Percentiles rank a stretch among this genome's conserved stretches.
Conservation (phyloP, 1,140 invertebrate species). For the Drosophila pectinifera region DNA sequence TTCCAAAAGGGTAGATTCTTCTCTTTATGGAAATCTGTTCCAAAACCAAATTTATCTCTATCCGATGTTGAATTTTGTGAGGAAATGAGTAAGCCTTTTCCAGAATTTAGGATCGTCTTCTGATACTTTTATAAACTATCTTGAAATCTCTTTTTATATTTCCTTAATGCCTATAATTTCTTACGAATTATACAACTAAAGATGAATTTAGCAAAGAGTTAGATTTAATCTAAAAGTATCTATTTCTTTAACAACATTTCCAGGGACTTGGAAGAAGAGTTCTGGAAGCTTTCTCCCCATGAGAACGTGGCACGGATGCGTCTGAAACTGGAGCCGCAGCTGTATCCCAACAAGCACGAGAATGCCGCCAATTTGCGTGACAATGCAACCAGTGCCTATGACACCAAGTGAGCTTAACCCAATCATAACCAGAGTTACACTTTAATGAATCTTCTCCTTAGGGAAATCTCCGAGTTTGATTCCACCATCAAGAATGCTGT, state of each 20-base stretch:
- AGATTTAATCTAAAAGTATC: neutral
- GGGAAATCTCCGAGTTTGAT: conserved; percentile 82
- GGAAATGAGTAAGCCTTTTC: too few species aligned
- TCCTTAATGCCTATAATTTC: neutral
- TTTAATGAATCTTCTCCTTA: neutral
- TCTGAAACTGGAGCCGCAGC: conserved; percentile 87
- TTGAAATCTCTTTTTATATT: too few species aligned
- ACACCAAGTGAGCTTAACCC: conserved; percentile 67
- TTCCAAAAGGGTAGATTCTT: too few species aligned
- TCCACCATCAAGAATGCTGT: conserved; percentile 82
- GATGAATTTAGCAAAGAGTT: neutral
- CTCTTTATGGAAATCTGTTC: too few species aligned
- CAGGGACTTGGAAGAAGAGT: conserved; percentile 75
- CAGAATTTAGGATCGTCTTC: too few species aligned
- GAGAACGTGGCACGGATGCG: conserved; percentile 89
- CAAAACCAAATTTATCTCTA: too few species aligned
- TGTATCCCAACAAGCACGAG: conserved; percentile 87
- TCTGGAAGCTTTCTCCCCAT: conserved; percentile 88
- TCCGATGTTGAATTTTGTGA: too few species aligned
- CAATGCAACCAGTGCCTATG: conserved; percentile 85
- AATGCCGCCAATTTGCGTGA: conserved; percentile 88
- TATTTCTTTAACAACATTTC: conserved; percentile 14
- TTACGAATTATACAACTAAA: neutral
- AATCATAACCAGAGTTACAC: too few species aligned
- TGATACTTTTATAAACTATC: too few species aligned